Evolutionary conservation across 1,140 invertebrate species (phyloP).

Genomic region (Dendroctonus ponderosae): DNA sequence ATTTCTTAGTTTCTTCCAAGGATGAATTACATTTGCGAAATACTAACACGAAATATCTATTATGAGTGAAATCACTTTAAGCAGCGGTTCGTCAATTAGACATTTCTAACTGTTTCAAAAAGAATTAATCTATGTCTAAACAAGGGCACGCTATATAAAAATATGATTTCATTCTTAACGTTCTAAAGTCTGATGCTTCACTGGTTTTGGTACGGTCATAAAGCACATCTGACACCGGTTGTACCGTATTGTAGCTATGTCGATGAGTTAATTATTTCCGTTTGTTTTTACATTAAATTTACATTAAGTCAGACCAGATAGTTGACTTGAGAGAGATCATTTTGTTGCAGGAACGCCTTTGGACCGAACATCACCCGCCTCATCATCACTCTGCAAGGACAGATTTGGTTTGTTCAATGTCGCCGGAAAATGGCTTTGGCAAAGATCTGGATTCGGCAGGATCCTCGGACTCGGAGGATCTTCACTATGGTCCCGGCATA

Average conservation of each 20-base stretch:
- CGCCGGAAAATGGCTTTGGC: constrained; percentile 25
- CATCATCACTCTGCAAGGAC: constrained; percentile 14
- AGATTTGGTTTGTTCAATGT: constrained; percentile 8
- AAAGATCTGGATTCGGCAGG: constrained; percentile 34
- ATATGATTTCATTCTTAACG: not conserved
- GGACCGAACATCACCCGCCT: constrained; percentile 34
- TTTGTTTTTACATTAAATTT: not conserved
- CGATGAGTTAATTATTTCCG: constrained; percentile 1
- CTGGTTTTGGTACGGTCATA: constrained; percentile 1
- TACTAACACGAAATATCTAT: too few species aligned
- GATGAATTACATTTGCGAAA: too few species aligned
- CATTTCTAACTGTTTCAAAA: too few species aligned
- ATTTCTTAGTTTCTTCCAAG: too few species aligned
- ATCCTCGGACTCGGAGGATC: constrained; percentile 67
- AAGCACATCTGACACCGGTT: constrained; percentile 11
- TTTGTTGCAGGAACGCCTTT: constrained; percentile 44
- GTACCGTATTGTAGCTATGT: constrained; percentile 13
- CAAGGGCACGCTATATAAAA: not conserved
- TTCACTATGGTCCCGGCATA: constrained; percentile 88
- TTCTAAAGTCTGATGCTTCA: not conserved
- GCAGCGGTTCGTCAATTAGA: too few species aligned
- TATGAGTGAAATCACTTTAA: too few species aligned
- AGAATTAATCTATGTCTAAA: not conserved
- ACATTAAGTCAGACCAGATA: not conserved
- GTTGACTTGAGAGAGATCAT: constrained; percentile 1